Base-by-base conservation (phyloP, 64 coral and sea anemone genomes). In the Actinia tenebrosa region DNA sequence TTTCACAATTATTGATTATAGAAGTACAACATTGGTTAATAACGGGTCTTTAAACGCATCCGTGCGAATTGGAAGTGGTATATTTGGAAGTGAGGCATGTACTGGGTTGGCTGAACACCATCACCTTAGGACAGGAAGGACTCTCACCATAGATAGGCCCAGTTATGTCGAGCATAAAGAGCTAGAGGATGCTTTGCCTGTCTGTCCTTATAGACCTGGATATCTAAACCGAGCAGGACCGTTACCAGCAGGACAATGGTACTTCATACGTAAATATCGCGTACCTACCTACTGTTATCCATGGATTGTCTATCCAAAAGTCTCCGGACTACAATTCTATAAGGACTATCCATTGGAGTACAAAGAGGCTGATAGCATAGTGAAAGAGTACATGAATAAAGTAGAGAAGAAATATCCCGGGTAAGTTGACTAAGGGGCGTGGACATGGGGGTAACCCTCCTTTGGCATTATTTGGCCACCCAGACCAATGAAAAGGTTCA, bases 311-410 rank as follows among this genome's bases (percentile, higher is more conserved):
- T 75, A 75, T 75, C 69, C 25, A 75, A 16, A 7, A 42, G 69
- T 42, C 18, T 14, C 3, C 0, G 15, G 69, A 75, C n/a, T 37
- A 2, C 25, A 26, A 30, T 13, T 16, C 18, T 82, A 64, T 60
- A 77, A 47, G 86, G 71, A 59, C 16, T 47, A 89, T 53, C 86
- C 87, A 8, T 66, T 98, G 45, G 60, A 78, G 25, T 46, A 43
- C 60, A 59, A 44, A 7, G 84, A 87, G 17, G 95, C 95, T 23
- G 60, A 77, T 37, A 63, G 44, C 10, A 62, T 84, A 20, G 89
- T 82, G 15, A 72, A 81, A 53, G 45, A 86, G 15, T 98, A 87
- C 66, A 83, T 94, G 89, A 71, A 91, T 71, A 43, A 56, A 7
- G 11, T 94, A n/a, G 83, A 89, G 54, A 71, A 84, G 14, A 79